Conservation (phyloP, 92 coral and sea anemone species). For the Phenganax marumi region DNA sequence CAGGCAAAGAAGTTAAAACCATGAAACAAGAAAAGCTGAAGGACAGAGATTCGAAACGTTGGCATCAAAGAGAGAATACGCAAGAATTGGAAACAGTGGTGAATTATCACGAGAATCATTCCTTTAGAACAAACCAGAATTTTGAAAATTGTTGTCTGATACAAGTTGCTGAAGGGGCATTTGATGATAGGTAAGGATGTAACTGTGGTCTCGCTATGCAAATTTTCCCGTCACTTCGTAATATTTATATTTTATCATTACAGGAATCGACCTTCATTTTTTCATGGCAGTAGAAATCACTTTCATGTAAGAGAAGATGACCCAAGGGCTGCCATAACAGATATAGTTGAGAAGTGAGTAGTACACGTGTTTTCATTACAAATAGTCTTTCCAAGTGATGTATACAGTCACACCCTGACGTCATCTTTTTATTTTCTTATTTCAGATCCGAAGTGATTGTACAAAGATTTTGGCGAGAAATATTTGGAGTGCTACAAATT, state of each 20-base stretch:
- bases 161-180: slow-evolving; percentile 29
- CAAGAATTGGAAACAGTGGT: background rate
- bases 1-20: background rate
- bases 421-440: background rate
- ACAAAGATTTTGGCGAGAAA: slow-evolving; percentile 87
- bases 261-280: slow-evolving; percentile 71
- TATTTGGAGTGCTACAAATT: slow-evolving; percentile 77
- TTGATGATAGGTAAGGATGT: slow-evolving; percentile 31
- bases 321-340: slow-evolving; percentile 74
- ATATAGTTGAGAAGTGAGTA: slow-evolving; percentile 79
- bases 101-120: background rate
- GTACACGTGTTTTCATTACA: background rate
- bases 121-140: background rate
- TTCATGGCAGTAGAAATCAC: slow-evolving; percentile 76
- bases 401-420: background rate
- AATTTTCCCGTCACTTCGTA: background rate
- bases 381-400: background rate
- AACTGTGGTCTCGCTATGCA: background rate
- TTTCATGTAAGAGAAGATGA: slow-evolving; percentile 75
- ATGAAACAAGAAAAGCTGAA: background rate
- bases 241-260: background rate
- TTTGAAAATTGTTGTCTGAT: slow-evolving; percentile 33
- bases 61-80: background rate
- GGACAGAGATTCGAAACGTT: background rate
- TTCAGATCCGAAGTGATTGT: slow-evolving; percentile 79